Evolutionary conservation across 2,888 invertebrate species (phyloP), one percentile per base, ranked within the genome.

Genomic region (Mylabris sibirica): DNA sequence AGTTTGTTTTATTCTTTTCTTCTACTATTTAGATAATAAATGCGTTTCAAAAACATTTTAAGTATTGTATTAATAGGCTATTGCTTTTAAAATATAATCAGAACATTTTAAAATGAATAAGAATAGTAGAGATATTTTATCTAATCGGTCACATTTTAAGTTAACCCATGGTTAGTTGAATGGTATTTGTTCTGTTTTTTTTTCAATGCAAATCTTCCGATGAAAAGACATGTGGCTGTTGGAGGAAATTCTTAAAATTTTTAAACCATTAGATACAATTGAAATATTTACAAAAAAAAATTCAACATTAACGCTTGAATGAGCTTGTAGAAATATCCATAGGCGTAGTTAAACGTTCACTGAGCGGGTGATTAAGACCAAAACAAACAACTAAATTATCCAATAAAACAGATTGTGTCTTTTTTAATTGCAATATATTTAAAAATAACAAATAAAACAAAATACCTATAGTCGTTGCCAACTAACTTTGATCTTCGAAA

Each of bases 31-130:
- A 53, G 53, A 62, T 63, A 67, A 81, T 77, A 76, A 81, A 80
- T 79, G 81, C 77, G 77, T 76, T 72, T 67, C 70, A 72, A 74
- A 76, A 77, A 78, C 22, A 53, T 53, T 81, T 83, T 81, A 82
- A 83, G 81, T 80, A 80, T 4, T 24, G 80, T 83, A 84, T 83
- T 84, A 83, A 84, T 84, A 83, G 83, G 81, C 83, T 79, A 83
- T 83, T 83, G 79, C 84, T 84, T 83, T 84, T 82, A 84, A 80
- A 67, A 79, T 4, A 80, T 83, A 83, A 83, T 83, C 83, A 78
- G 78, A 76, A 78, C 77, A 77, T 81, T 82, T 81, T 80, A 53
- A 53, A 74, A 80, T 76, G 77, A 79, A 78, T 76, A 53, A 53
- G 22, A 53, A 53, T 53, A 22, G 24, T 76, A 76, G 79, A 80